Base-by-base conservation (phyloP, 2,113 vertebrate species). In the Nerophis ophidion region DNA sequence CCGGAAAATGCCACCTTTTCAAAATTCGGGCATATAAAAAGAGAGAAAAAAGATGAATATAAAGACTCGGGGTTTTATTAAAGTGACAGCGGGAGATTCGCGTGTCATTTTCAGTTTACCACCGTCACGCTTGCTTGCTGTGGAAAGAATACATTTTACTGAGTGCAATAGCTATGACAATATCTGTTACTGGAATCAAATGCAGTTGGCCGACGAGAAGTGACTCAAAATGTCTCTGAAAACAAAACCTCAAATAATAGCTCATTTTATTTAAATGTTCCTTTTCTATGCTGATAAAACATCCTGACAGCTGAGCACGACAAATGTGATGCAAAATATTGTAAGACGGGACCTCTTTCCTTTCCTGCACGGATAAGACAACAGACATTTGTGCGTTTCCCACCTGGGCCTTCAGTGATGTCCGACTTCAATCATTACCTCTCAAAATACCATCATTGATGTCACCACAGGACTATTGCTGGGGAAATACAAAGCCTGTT, bases 1-100 rank as follows among this genome's bases (percentile, higher is more conserved):
- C 60, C 47, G 12, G 40, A 19, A 68, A 66, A 71, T 33, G 73
- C 55, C 71, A 61, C 61, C 71, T 59, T 68, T 68, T 63, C 57
- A 70, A 72, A n/a, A 55, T 58, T 19, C 2, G 35, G 53, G 36
- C 57, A 17, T 65, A 40, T 49, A 11, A 50, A n/a, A 7, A 48
- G 50, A 62, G 12, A 57, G 19, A 7, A 42, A 56, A 62, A 66
- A 50, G 40, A 34, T 59, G 51, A 60, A 59, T 48, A 48, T 49
- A 48, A 38, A 57, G 49, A 33, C 58, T 51, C 65, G 60, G 53
- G 33, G 57, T 57, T 35, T 53, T 59, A 80, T 80, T 62, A 66
- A 76, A 73, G 65, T 26, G 45, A 63, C 63, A 53, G 34, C 17
- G 35, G 48, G 50, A 7, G 17, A 54, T 76, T 57, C 65, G 10